Base-by-base conservation (phyloP, 2,113 vertebrate genomes). In the Butastur rufipennis region DNA sequence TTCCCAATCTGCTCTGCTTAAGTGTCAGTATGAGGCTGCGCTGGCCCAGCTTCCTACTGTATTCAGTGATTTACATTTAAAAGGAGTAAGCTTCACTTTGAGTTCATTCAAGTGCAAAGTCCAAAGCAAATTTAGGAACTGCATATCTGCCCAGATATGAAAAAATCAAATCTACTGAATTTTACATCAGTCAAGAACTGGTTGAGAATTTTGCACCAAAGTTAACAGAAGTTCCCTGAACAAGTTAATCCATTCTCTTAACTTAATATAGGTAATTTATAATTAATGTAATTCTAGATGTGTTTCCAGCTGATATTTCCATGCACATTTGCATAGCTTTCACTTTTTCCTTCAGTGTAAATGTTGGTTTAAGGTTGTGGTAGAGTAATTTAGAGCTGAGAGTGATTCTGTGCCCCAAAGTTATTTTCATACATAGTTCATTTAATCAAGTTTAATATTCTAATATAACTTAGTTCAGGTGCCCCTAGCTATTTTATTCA, bases 341-440 rank as follows among this genome's bases (percentile, higher is more conserved):
- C 55, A 61, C 47, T 81, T 55, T 86, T 77, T 85, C 26, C 25
- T 71, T 72, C 31, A 43, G 31, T 78, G 32, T 79, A 93, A 90
- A 63, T 77, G 42, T 86, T 86, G 40, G 19, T 88, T 75, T 81
- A 81, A 84, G 7, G 74, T 86, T 56, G 26, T 38, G 52, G 58
- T 17, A 80, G 67, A 94, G 22, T 82, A 83, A 88, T 96, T 89
- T 80, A 80, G 21, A 53, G 10, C 27, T 81, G 52, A 47, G 20
- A 85, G 77, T 86, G 7, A 82, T 83, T 73, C 81, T 79, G 16
- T 79, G 40, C 43, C 84, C 47, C 53, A 67, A 91, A 95, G 89
- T 94, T 95, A 95, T 96, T 96, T 95, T 88, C 56, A 92, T 84
- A 68, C 55, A 68, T 59, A 93, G 72, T 85, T 90, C 67, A 70